Evolutionary conservation across 2,113 vertebrate genomes (phyloP).

Genomic region (Calyptomena viridis): DNA sequence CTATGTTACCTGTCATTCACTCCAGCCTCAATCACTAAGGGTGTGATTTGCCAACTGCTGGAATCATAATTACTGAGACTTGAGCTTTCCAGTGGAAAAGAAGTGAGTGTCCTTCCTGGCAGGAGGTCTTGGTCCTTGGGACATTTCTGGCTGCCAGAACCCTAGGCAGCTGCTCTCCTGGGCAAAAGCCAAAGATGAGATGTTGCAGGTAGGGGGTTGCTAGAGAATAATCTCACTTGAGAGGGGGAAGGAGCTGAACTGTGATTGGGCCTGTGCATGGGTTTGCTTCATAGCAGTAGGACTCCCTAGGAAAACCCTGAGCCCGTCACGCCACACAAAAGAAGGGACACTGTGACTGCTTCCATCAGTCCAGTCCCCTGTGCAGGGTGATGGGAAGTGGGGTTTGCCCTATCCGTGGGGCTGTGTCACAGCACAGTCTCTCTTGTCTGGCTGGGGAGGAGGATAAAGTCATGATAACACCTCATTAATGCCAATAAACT

Average conservation of each 20-base stretch:
- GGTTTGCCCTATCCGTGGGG: fast-evolving
- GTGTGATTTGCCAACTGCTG: neutral
- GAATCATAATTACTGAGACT: neutral
- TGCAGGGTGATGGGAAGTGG: neutral
- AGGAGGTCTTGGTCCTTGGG: neutral
- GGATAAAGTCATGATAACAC: neutral
- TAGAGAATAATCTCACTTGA: neutral
- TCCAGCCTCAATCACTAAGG: neutral
- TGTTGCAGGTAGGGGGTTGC: neutral
- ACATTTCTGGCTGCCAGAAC: neutral
- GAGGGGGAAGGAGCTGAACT: neutral
- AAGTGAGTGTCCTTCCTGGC: neutral
- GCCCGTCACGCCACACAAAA: neutral
- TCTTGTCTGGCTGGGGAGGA: neutral
- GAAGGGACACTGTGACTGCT: neutral
- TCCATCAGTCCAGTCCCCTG: fast-evolving
- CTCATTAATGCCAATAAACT: neutral
- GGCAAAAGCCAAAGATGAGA: neutral
- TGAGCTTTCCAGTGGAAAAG: neutral
- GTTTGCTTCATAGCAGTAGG: neutral
- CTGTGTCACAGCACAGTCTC: neutral
- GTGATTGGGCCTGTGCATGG: fast-evolving
- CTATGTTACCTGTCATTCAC: neutral
- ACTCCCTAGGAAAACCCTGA: neutral
- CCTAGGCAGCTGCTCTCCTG: neutral